Evolutionary conservation across 2,888 invertebrate genomes (phyloP).

Genomic region (Ariolimax columbianus): DNA sequence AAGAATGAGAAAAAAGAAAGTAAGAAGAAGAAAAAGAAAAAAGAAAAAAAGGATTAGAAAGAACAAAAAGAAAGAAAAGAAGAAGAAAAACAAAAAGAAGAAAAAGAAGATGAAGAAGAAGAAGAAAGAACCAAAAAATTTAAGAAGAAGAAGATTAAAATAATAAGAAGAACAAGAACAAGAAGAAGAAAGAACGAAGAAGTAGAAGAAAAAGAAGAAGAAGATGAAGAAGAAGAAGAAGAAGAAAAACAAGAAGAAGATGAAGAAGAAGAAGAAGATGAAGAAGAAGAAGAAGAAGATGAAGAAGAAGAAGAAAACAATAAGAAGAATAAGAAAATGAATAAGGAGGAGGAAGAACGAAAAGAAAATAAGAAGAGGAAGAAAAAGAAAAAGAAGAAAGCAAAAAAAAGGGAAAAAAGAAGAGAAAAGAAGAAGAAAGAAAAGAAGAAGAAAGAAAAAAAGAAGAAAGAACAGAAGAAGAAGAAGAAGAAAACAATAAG

Average conservation of each 20-base stretch:
- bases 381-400: too few relatives aligned
- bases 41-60: background rate
- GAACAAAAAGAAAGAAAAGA: background rate
- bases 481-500: background rate
- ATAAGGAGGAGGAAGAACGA: too few relatives aligned
- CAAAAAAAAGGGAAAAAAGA: background rate
- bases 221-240: background rate
- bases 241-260: background rate
- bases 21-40: background rate
- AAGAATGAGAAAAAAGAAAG: slow-evolving; percentile 12
- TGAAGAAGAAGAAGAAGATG: background rate
- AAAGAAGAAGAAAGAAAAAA: too few relatives aligned
- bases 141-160: background rate
- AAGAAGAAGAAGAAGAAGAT: background rate
- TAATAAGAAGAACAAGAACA: background rate
- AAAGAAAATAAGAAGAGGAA: background rate
- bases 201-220: background rate
- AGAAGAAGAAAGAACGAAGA: background rate
- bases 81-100: background rate
- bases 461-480: background rate
- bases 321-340: background rate
- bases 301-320: too few relatives aligned
- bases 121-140: background rate
- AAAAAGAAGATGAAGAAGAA: background rate
- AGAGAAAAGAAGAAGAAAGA: background rate